phyloP scores from a whole-genome alignment of 2,797 vertebrate species.

The Dromococcyx pavoninus region DNA sequence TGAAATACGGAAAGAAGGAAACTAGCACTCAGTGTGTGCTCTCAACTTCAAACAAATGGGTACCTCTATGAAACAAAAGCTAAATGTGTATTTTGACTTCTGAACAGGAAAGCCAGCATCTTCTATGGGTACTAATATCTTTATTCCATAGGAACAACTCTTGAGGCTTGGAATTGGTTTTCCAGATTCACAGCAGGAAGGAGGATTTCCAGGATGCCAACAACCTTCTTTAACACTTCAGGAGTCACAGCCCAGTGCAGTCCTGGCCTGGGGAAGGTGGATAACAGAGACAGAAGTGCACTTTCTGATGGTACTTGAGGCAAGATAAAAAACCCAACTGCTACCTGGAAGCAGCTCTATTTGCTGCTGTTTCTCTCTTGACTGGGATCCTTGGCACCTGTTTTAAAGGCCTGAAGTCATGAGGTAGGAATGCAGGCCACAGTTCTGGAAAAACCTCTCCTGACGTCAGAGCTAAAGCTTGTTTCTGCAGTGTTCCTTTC shows the following conservation, averaged over 20 bases:
- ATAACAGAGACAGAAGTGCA: neutral
- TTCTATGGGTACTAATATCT: neutral
- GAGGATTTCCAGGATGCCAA: conserved; percentile 16
- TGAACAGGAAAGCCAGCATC: conserved; percentile 42
- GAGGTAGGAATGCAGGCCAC: neutral
- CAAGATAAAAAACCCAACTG: neutral
- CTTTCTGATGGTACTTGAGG: neutral
- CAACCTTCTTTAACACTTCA: neutral
- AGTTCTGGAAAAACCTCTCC: neutral
- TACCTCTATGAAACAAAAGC: conserved; percentile 32
- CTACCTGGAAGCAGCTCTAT: neutral
- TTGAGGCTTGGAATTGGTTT: neutral
- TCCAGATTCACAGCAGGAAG: neutral
- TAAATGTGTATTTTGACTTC: conserved; percentile 14
- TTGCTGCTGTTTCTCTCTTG: neutral
- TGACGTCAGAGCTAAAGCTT: neutral
- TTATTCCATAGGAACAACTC: conserved; percentile 8
- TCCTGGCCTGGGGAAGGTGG: neutral
- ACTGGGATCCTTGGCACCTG: neutral
- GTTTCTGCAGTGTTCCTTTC: neutral
- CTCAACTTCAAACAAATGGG: conserved; percentile 27
- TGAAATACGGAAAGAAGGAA: conserved; percentile 61
- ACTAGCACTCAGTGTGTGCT: neutral
- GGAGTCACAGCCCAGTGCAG: neutral
- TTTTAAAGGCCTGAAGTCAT: neutral